Conservation (phyloP, 2,797 vertebrate genomes). For the Macroramphosus scolopax region DNA sequence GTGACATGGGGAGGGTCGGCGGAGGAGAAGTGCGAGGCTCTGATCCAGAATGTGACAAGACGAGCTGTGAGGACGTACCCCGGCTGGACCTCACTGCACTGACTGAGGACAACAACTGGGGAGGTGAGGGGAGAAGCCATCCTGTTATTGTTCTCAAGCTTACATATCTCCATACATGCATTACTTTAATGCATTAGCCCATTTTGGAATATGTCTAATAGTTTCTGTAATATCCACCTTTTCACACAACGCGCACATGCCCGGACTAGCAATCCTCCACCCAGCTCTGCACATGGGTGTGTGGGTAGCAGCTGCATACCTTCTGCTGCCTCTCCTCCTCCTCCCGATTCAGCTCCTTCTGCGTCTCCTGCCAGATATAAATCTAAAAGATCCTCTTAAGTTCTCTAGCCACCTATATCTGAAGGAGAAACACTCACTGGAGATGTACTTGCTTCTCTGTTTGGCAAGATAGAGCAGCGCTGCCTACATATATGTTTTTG, state of each 20-base stretch:
- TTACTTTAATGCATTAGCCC: background rate
- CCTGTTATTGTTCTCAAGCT: slow-evolving; percentile 6
- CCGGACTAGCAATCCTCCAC: slow-evolving; percentile 8
- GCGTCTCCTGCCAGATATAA: slow-evolving; percentile 40
- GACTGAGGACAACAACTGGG: slow-evolving; percentile 87
- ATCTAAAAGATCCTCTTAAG: slow-evolving; percentile 50
- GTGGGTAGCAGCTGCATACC: slow-evolving; percentile 69
- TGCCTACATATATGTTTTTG: slow-evolving; percentile 9
- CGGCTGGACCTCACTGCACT: slow-evolving; percentile 86
- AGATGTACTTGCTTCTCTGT: slow-evolving; percentile 4
- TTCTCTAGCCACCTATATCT: slow-evolving; percentile 32
- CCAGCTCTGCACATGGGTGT: slow-evolving; percentile 60
- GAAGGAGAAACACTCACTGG: slow-evolving; percentile 10
- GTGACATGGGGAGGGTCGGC: slow-evolving; percentile 74
- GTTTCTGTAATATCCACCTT: background rate
- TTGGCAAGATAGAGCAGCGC: slow-evolving; percentile 9
- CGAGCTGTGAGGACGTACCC: slow-evolving; percentile 83
- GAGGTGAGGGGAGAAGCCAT: slow-evolving; percentile 83
- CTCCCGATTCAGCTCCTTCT: slow-evolving; percentile 34
- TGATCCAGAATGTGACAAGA: slow-evolving; percentile 74
- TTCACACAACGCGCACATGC: slow-evolving; percentile 15
- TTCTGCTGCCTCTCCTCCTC: slow-evolving; percentile 44
- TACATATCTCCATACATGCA: background rate
- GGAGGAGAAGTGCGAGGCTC: slow-evolving; percentile 69
- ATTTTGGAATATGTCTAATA: background rate